phyloP scores from a whole-genome alignment of 30 jellyfish, hydroid and myxozoan genomes.

The Aurelia aurita region DNA sequence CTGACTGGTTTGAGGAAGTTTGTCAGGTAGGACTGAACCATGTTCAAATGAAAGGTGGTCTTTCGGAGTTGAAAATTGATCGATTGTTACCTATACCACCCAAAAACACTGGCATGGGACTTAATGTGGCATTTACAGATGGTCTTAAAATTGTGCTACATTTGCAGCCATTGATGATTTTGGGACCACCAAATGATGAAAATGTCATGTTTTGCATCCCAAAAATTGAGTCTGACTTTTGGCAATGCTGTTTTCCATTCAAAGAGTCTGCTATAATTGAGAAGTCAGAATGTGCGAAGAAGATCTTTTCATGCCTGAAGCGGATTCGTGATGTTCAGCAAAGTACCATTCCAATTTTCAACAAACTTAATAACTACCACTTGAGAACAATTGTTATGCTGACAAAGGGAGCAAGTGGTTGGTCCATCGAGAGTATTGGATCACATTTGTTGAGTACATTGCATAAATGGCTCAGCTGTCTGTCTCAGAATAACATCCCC shows the following conservation, averaged over 20 bases:
- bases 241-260: slow-evolving; percentile 50
- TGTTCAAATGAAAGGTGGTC: too few relatives aligned
- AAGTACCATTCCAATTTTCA: background rate
- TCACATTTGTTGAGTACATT: background rate
- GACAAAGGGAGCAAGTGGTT: background rate
- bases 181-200: too few relatives aligned
- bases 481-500: slow-evolving; percentile 12
- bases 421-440: slow-evolving; percentile 20
- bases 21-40: too few relatives aligned
- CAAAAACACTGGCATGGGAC: too few relatives aligned
- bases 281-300: slow-evolving; percentile 57
- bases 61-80: too few relatives aligned
- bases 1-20: too few relatives aligned
- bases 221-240: background rate
- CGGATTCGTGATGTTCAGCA: slow-evolving; percentile 56
- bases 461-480: slow-evolving; percentile 12
- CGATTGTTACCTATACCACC: too few relatives aligned
- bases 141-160: too few relatives aligned
- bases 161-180: too few relatives aligned
- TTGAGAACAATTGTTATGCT: slow-evolving; percentile 50
- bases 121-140: too few relatives aligned
- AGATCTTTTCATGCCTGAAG: slow-evolving; percentile 29
- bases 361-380: slow-evolving; percentile 25
- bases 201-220: too few relatives aligned
- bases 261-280: slow-evolving; percentile 12